Evolutionary conservation across 2,888 invertebrate species (phyloP), one percentile per base, ranked within the genome.

Genomic region (Encarsia formosa): DNA sequence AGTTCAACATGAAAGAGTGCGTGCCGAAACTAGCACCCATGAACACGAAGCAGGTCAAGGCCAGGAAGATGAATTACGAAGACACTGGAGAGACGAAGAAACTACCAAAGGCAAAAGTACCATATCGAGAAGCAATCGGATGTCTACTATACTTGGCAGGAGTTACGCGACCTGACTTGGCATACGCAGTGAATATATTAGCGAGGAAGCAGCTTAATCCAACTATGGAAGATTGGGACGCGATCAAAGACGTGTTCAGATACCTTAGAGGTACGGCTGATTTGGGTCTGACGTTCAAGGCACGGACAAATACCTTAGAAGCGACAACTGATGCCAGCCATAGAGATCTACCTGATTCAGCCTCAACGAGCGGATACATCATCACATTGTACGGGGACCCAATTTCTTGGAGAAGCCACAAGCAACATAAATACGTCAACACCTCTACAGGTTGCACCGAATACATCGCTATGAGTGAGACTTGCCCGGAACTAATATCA

Each of bases 311-410:
- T 38, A 13, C 24, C 29, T 40, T 63, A 41, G 56, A 61, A 55
- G 61, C 58, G 15, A 38, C 52, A 8, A 47, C 61, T 29, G 60
- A 64, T 54, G 54, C 60, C 24, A 61, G 56, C 34, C 61, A 60
- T 37, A 54, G 50, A 58, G 60, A 61, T 37, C 51, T 52, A 11
- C 15, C 54, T 13, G 52, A 58, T 35, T 59, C 56, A 6, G 55
- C 48, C n/a, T 56, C 58, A 5, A 58, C 57, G 11, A 45, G 52
- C 6, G 59, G 58, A 13, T 55, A 52, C 26, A 23, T 56, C 32
- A 58, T 57, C 5, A 50, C 51, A 18, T 20, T 59, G 20, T 59
- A 34, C 37, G 52, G n/a, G n/a, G n/a, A n/a, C n/a, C n/a, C n/a
- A n/a, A n/a, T n/a, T n/a, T n/a, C n/a, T n/a, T n/a, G n/a, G n/a